These are phyloP conservation scores for Luidia sarsii DNA, from an alignment of 53 echinoderm and acorn worm genomes.

Conservation along the genomic window DNA sequence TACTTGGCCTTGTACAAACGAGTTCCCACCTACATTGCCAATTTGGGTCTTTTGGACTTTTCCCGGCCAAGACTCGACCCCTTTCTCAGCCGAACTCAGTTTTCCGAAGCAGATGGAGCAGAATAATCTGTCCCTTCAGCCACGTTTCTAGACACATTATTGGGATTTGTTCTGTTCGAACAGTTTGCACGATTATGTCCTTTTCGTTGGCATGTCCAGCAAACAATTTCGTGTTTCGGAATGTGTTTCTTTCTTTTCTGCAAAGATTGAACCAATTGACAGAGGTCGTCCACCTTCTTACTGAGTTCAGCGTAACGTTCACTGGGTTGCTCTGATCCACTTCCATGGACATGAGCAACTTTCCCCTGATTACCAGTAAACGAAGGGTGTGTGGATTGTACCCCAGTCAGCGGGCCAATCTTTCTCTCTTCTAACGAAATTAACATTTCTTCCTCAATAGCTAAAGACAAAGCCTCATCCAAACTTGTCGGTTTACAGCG, in stretches of 20 bases:
- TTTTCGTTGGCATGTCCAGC: not conserved
- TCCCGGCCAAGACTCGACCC: not conserved
- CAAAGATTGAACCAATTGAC: not conserved
- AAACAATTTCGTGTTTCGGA: not conserved
- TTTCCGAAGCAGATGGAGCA: not conserved
- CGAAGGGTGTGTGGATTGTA: too few relatives aligned
- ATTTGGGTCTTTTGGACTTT: not conserved
- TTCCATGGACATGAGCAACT: too few relatives aligned
- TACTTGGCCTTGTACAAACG: not conserved
- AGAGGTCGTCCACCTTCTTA: not conserved
- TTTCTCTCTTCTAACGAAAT: too few relatives aligned
- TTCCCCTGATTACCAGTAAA: too few relatives aligned
- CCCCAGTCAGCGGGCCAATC: too few relatives aligned
- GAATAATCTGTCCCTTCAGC: too few relatives aligned
- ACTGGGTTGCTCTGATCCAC: too few relatives aligned
- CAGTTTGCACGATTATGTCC: slow-evolving; percentile 10
- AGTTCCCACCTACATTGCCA: not conserved
- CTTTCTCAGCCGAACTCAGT: slow-evolving; percentile 2
- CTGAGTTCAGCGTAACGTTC: not conserved
- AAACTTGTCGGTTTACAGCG: not conserved
- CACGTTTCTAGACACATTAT: not conserved
- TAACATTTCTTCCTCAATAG: too few relatives aligned
- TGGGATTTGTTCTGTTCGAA: too few relatives aligned
- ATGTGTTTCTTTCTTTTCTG: too few relatives aligned
- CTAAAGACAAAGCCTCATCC: not conserved